Evolutionary conservation across 2,888 invertebrate genomes (phyloP).

Genomic region (Lomographa bimaculata): DNA sequence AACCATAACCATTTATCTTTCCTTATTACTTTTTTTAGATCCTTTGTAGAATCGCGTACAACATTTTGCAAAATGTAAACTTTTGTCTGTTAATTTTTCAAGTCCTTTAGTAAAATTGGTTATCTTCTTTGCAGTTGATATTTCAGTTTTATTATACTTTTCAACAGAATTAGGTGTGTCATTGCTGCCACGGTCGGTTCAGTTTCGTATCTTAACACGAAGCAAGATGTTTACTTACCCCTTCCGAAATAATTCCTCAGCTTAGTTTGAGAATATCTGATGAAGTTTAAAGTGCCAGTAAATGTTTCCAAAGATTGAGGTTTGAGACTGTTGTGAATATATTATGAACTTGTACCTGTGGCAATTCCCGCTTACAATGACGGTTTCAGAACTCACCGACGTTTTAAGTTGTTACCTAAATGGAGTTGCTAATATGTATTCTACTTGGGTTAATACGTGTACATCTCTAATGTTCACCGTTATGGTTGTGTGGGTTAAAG

Average conservation of each 20-base stretch:
- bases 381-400: constrained; percentile 20
- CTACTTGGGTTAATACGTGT: constrained; percentile 1
- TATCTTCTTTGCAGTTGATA: no score
- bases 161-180: constrained; percentile 2
- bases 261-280: constrained; percentile 44
- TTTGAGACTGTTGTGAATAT: constrained; percentile 47
- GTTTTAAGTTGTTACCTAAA: constrained; percentile 22
- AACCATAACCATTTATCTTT: no score
- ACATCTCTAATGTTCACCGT: background rate
- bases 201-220: constrained; percentile 5
- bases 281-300: constrained; percentile 47
- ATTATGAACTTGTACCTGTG: constrained; percentile 42
- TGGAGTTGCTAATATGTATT: constrained; percentile 19
- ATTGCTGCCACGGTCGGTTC: background rate
- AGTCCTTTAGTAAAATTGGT: no score
- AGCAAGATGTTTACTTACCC: constrained; percentile 28
- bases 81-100: no score
- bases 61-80: no score
- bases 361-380: constrained; percentile 24
- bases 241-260: constrained; percentile 27
- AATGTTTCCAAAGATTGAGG: constrained; percentile 52
- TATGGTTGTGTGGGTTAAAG: background rate
- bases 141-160: constrained; percentile 2
- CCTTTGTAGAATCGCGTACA: no score
- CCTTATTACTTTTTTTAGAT: no score